Evolutionary conservation across 1,140 invertebrate species (phyloP), one percentile per base, ranked within the genome.

Genomic region (Drosophila repleta): DNA sequence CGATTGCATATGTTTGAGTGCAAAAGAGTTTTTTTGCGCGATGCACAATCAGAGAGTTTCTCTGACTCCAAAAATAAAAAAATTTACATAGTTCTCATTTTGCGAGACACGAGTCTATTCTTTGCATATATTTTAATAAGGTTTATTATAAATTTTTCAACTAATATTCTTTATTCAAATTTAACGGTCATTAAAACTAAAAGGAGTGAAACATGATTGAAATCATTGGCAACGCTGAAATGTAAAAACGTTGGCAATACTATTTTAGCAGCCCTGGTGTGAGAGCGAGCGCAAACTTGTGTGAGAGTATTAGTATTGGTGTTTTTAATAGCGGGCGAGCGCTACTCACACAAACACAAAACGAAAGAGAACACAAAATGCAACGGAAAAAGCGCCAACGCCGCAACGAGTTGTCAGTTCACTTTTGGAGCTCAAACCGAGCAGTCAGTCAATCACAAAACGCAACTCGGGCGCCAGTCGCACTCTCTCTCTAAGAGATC

Each of bases 331-430:
- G 70, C 70, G 37, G 35, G 57, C 2, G n/a, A 20, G 29, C 39
- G 26, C 39, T 15, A 4, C 41, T 45, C 37, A 60, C 37, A 60
- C 46, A 57, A 46, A 66, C 17, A 39, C 35, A 26, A 29, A 37
- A 58, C 56, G 63, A 68, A 68, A 18, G 70, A 73, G 70, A 67
- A 64, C 11, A 29, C 56, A 73, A 67, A 73, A 49, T 73, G 70
- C 70, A 73, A 67, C 53, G 57, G 71, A 69, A 74, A 74, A 69
- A 74, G 71, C 71, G 71, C 71, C 71, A 74, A 74, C 71, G 43
- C 65, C 65, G 71, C 71, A 73, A 62, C 43, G 65, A 65, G 43
- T 69, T 61, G 64, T 43, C 43, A 73, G 70, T 73, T 61, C 65
- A 69, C 45, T 39, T 57, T 69, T 61, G 58, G 58, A 74, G 71